These are phyloP conservation scores for Pelobates fuscus DNA, from an alignment of 2,113 vertebrate species.

Conservation along the genomic window DNA sequence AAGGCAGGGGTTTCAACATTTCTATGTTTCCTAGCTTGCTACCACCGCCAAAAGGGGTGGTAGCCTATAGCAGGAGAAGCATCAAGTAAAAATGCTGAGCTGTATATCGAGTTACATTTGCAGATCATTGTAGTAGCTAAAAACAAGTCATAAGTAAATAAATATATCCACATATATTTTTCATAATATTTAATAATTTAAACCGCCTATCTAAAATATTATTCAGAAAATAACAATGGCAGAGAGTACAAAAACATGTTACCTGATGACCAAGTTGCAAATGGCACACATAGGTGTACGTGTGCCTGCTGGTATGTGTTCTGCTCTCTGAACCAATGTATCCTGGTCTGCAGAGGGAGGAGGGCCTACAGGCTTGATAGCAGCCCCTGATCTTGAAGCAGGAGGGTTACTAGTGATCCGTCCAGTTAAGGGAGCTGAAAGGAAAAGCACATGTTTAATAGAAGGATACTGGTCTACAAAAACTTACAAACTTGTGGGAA, in stretches of 20 bases:
- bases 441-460: not conserved
- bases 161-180: no score
- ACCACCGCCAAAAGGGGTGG: no score
- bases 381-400: slow-evolving; percentile 52
- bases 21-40: no score
- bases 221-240: not conserved
- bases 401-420: slow-evolving; percentile 67
- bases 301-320: slow-evolving; percentile 90
- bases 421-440: slow-evolving; percentile 70
- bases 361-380: slow-evolving; percentile 57
- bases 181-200: no score
- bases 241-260: slow-evolving; percentile 15
- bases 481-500: no score
- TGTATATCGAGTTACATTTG: no score
- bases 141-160: no score
- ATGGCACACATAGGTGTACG: slow-evolving; percentile 91
- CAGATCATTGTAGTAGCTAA: no score
- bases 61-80: no score
- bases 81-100: no score
- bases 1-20: no score
- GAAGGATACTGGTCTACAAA: not conserved
- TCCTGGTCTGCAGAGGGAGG: slow-evolving; percentile 77
- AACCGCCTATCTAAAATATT: no score
- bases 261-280: slow-evolving; percentile 92
- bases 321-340: slow-evolving; percentile 87